phyloP scores from a whole-genome alignment of 2,797 vertebrate genomes.

The Melanotaenia pygmaea region DNA sequence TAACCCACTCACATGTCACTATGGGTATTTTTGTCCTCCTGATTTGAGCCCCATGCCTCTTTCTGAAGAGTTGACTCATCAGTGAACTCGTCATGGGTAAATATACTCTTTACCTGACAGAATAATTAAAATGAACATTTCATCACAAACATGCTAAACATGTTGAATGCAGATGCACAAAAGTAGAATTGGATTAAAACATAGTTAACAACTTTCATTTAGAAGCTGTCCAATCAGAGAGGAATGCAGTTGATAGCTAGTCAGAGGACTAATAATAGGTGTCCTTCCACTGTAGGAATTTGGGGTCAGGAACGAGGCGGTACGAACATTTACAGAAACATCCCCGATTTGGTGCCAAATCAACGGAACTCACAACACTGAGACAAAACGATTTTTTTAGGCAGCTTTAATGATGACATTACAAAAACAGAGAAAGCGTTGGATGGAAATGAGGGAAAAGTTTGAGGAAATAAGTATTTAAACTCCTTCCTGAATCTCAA shows the following conservation, averaged over 20 bases:
- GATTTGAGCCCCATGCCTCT: constrained; percentile 10
- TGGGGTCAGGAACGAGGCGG: background rate
- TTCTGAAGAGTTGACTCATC: constrained; percentile 17
- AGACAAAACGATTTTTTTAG: background rate
- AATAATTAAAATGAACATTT: too few species aligned
- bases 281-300: background rate
- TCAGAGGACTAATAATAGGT: background rate
- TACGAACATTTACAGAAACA: background rate
- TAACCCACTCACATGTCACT: constrained; percentile 48
- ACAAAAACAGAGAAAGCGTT: background rate
- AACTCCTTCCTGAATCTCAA: background rate
- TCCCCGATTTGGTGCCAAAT: background rate
- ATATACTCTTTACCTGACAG: background rate
- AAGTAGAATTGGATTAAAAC: background rate
- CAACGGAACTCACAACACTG: background rate
- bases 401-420: background rate
- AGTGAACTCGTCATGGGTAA: background rate
- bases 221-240: constrained; percentile 9
- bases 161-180: background rate
- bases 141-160: background rate
- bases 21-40: constrained; percentile 47
- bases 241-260: background rate
- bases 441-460: background rate
- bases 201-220: background rate
- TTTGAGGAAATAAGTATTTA: background rate